Conservation (phyloP, 2,797 vertebrate species). For the Acrossocheilus fasciatus region DNA sequence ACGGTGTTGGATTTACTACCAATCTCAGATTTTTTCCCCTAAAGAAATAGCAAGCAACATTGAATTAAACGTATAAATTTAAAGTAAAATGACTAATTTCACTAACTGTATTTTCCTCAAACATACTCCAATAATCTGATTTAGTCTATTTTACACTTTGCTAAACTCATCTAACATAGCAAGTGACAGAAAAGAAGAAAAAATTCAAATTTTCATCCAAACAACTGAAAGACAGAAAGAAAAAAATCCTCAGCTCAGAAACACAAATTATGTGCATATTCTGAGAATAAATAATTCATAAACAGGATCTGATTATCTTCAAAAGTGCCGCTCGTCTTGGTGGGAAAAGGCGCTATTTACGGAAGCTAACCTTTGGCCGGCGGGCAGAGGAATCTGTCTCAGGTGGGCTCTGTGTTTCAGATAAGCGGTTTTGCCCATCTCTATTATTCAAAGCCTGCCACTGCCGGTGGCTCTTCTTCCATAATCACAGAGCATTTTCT, state of each 20-base stretch:
- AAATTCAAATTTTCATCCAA: neutral
- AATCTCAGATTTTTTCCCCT: too few relatives aligned
- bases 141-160: neutral
- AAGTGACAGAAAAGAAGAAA: neutral
- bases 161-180: neutral
- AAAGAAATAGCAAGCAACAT: too few relatives aligned
- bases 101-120: neutral
- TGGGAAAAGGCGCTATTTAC: neutral
- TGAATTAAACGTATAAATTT: neutral
- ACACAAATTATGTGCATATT: conserved; percentile 5
- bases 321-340: neutral
- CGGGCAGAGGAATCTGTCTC: conserved; percentile 27
- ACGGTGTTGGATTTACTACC: neutral
- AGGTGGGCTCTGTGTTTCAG: conserved; percentile 36
- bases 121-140: neutral
- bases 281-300: conserved; percentile 13
- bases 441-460: conserved; percentile 30
- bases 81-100: neutral
- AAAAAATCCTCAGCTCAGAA: neutral
- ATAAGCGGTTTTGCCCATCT: conserved; percentile 19
- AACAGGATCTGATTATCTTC: conserved; percentile 26
- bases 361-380: conserved; percentile 20
- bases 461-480: conserved; percentile 26
- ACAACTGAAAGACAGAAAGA: neutral
- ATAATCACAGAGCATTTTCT: conserved; percentile 26